Evolutionary conservation across 2,888 invertebrate genomes (phyloP).

Genomic region (Hydraecia micacea): DNA sequence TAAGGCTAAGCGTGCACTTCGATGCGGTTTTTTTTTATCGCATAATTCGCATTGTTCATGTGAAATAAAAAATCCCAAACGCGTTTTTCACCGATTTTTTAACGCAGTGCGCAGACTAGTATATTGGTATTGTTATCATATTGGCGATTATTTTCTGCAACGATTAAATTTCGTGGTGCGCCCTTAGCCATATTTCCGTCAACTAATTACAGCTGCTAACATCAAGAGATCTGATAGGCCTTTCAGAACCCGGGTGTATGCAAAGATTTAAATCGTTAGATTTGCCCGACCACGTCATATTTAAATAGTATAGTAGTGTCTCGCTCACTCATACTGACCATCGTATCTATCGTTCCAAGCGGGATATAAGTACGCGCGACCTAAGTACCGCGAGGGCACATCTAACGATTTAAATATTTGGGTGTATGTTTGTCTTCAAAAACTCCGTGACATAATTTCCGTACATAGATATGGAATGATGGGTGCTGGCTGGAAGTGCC

Average conservation of each 20-base stretch:
- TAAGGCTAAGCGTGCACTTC: background rate
- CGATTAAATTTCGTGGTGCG: background rate
- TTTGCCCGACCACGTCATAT: background rate
- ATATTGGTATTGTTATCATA: no score
- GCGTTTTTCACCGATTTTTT: background rate
- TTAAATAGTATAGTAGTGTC: conserved; percentile 5
- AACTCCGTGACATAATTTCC: conserved; percentile 23
- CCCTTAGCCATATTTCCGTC: background rate
- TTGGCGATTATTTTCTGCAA: background rate
- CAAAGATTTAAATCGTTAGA: conserved; percentile 7
- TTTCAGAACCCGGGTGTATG: conserved; percentile 14
- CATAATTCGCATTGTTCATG: background rate
- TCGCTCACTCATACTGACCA: no score
- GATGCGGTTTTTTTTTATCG: background rate
- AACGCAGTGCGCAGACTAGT: no score
- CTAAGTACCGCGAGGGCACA: background rate
- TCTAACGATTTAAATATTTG: conserved; percentile 1
- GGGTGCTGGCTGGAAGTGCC: conserved; percentile 66
- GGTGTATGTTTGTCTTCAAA: conserved; percentile 8
- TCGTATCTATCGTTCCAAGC: background rate
- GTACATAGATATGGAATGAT: conserved; percentile 27
- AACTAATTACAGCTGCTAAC: background rate
- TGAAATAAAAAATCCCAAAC: background rate
- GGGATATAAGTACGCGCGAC: background rate
- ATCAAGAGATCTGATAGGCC: background rate